Evolutionary conservation across 2,888 invertebrate genomes (phyloP).

Genomic region (Synergus itoensis): DNA sequence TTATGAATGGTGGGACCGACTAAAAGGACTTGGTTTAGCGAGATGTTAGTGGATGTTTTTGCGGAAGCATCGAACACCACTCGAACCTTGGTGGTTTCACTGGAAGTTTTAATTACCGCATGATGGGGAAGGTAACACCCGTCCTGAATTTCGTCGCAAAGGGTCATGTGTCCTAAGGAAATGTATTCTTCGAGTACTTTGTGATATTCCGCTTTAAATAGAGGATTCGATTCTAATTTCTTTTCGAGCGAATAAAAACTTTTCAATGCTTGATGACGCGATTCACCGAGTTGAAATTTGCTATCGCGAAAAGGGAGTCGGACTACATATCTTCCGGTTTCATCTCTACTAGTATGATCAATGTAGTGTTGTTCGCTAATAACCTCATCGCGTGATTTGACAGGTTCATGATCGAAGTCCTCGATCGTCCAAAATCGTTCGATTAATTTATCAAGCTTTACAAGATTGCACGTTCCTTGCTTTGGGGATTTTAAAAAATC

Average conservation of each 20-base stretch:
- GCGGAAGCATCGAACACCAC: background rate
- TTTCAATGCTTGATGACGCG: no score
- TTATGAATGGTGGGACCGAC: background rate
- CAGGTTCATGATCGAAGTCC: background rate
- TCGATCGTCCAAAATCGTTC: constrained; percentile 10
- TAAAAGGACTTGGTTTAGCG: background rate
- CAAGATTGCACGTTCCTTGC: background rate
- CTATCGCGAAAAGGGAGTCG: no score
- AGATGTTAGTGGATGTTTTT: constrained; percentile 19
- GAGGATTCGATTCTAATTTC: no score
- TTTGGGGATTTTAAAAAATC: background rate
- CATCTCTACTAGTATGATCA: background rate
- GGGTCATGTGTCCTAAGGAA: no score
- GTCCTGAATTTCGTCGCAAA: background rate
- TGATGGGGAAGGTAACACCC: constrained; percentile 14
- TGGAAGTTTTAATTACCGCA: background rate
- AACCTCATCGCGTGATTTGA: background rate
- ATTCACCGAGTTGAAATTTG: no score
- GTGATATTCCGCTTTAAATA: no score
- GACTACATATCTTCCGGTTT: no score
- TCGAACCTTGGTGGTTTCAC: no score
- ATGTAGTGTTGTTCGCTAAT: background rate
- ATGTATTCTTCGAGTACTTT: no score
- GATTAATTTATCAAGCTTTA: constrained; percentile 16
- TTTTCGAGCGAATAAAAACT: no score